Base-by-base conservation (phyloP, 2,888 invertebrate genomes). In the Rotaria socialis region DNA sequence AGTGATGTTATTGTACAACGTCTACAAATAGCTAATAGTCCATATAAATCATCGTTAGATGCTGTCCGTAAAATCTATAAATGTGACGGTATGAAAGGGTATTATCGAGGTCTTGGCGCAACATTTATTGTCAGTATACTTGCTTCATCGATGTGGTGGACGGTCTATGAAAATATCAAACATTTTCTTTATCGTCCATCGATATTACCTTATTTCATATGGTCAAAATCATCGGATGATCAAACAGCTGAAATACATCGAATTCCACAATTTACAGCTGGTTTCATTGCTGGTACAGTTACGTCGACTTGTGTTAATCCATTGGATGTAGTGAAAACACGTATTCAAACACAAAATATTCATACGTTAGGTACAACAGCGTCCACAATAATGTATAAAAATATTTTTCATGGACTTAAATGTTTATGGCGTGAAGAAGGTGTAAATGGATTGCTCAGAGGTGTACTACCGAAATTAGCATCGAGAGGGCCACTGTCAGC, bases 201-300 rank as follows among this genome's bases (percentile, higher is more conserved):
- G 22, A 24, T 80, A 24, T 24, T 47, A 80, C 80, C 22, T n/a
- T 47, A 80, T 47, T n/a, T 80, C 10, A n/a, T 35, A 22, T 80
- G 24, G 22, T 11, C n/a, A 14, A 47, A 80, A 47, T 47, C 43
- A 24, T 24, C 43, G 10, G 10, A 80, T 43, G 67, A 67, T 19
- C 0, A 35, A 27, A 47, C 47, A 47, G 24, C 2, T 47, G 8
- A 43, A 5, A 24, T 80, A 47, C 80, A 80, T 80, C 47, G 80
- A 24, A 11, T 80, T n/a, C 80, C 80, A n/a, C 80, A 80, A n/a
- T 11, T 80, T 14, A 5, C 24, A 43, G 80, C 80, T 47, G 80
- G 80, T n/a, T 80, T 80, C n/a, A n/a, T 47, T 47, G 80, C 80
- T 47, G 80, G 80, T 41, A 80, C 80, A 47, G n/a, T 80, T 24